Conservation (phyloP, 2,113 vertebrate genomes). For the Argyrosomus japonicus region DNA sequence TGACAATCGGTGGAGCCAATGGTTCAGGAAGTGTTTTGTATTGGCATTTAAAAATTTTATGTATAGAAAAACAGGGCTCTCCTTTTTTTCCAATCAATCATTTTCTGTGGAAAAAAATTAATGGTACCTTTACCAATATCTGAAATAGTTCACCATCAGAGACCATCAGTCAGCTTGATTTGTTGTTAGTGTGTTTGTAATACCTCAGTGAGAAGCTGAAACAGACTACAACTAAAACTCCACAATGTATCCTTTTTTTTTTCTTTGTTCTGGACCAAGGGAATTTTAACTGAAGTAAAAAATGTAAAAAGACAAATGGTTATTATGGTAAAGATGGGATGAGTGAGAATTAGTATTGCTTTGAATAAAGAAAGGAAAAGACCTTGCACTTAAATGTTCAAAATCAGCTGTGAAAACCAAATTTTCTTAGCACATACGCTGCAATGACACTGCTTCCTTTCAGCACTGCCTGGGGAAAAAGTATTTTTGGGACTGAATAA, state of each 20-base stretch:
- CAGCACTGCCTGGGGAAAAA: background rate
- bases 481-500: slow-evolving; percentile 16
- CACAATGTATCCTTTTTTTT: background rate
- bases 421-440: background rate
- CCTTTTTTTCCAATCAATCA: too few relatives aligned
- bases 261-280: background rate
- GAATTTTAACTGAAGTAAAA: background rate
- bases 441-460: background rate
- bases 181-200: background rate
- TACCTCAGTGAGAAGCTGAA: background rate
- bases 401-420: background rate
- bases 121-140: background rate
- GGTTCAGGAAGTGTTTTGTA: too few relatives aligned
- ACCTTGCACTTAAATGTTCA: background rate
- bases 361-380: too few relatives aligned
- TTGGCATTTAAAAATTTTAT: too few relatives aligned
- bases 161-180: background rate
- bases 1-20: too few relatives aligned
- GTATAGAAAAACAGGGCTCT: too few relatives aligned
- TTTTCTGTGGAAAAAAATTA: background rate
- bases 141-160: background rate
- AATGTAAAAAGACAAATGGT: background rate
- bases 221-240: background rate
- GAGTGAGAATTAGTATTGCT: background rate
- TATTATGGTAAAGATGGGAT: background rate